Conservation (phyloP, 2,888 invertebrate genomes). For the Apamea epomidion region DNA sequence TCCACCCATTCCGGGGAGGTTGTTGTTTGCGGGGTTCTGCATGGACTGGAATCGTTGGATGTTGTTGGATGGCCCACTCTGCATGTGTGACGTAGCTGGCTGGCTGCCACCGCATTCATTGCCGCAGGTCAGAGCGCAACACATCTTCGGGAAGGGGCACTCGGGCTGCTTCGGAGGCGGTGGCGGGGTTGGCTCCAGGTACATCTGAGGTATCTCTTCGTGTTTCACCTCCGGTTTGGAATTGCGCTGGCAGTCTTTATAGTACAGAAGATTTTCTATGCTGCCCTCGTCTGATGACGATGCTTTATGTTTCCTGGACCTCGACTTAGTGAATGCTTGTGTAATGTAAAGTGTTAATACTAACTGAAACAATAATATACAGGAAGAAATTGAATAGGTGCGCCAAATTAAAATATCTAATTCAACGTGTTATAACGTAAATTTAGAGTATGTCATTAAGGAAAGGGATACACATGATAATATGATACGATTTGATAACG, state of each 20-base stretch:
- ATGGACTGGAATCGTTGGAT: constrained; percentile 27
- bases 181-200: not conserved
- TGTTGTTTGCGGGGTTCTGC: constrained; percentile 1
- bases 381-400: not conserved
- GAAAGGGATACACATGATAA: too few species aligned
- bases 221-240: constrained; percentile 48
- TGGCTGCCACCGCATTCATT: constrained; percentile 73
- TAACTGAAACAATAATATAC: constrained; percentile 72
- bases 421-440: too few species aligned
- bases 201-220: not conserved
- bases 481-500: not conserved
- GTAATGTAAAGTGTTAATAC: constrained; percentile 74
- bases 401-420: not conserved
- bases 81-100: constrained; percentile 54
- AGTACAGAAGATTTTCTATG: constrained; percentile 85
- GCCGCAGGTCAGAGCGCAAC: constrained; percentile 83
- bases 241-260: constrained; percentile 81
- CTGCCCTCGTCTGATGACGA: constrained; percentile 83
- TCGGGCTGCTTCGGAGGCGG: constrained; percentile 58
- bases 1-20: constrained; percentile 28
- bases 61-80: constrained; percentile 58
- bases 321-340: constrained; percentile 66
- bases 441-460: too few species aligned
- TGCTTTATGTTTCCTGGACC: constrained; percentile 56
- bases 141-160: constrained; percentile 82